Conservation (phyloP, 2,888 invertebrate genomes). For the Eupithecia subumbrata region DNA sequence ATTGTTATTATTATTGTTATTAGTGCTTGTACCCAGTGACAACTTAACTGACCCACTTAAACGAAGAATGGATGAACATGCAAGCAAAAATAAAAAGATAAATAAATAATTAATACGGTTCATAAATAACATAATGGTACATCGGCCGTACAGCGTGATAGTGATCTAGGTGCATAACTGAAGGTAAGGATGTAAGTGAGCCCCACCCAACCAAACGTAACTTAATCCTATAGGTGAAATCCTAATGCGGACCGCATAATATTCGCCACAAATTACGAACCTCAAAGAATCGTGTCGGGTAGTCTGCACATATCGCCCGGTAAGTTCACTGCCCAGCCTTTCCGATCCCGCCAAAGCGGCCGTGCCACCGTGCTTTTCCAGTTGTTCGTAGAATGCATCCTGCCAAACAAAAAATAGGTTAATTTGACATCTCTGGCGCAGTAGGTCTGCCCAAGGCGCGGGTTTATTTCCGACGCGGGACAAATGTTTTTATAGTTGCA, state of each 20-base stretch:
- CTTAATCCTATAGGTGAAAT: not conserved
- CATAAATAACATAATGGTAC: no score
- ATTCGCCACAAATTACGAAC: constrained; percentile 42
- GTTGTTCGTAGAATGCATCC: constrained; percentile 95
- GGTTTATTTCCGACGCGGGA: not conserved
- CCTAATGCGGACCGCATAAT: not conserved
- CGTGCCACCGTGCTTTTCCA: constrained; percentile 89
- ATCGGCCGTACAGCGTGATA: no score
- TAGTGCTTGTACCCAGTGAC: no score
- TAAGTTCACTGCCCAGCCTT: constrained; percentile 65
- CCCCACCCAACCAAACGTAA: no score
- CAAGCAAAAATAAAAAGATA: no score
- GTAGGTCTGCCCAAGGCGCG: not conserved
- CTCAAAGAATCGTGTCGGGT: constrained; percentile 71
- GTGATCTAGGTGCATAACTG: no score
- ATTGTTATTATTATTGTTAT: no score
- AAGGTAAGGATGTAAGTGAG: no score
- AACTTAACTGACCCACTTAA: no score
- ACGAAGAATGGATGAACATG: no score
- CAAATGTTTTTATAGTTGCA: not conserved
- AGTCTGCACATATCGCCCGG: constrained; percentile 67
- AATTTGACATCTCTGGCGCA: not conserved
- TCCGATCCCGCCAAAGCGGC: constrained; percentile 83
- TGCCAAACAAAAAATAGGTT: constrained; percentile 67
- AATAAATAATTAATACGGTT: no score